Percentiles rank a stretch among this genome's conserved stretches.
phyloP scores from a whole-genome alignment of 2,888 invertebrate genomes.

The Erpobdella octoculata region DNA sequence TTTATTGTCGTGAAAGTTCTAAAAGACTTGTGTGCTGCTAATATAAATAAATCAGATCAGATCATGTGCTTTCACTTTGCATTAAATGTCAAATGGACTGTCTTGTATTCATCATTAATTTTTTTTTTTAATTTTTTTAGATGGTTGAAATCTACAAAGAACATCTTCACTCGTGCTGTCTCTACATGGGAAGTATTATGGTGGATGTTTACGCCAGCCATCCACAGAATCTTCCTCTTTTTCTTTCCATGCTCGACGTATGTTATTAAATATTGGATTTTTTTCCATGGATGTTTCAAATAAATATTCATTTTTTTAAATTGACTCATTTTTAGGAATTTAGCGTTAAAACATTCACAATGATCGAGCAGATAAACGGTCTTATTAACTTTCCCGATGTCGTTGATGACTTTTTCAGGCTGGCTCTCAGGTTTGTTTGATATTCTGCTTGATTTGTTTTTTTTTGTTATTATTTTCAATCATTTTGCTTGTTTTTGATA shows the following conservation, averaged over 20 bases:
- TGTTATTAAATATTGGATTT: constrained; percentile 50
- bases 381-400: constrained; percentile 89
- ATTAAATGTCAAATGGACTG: too few species aligned
- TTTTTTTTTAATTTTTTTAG: constrained; percentile 51
- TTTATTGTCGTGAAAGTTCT: background rate
- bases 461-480: background rate
- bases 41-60: too few species aligned
- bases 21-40: background rate
- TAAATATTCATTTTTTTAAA: background rate
- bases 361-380: constrained; percentile 71
- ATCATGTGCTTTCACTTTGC: too few species aligned
- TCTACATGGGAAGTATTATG: constrained; percentile 77
- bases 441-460: background rate
- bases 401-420: constrained; percentile 88
- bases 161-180: constrained; percentile 74
- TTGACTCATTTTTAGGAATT: constrained; percentile 47
- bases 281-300: background rate
- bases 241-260: constrained; percentile 76
- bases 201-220: constrained; percentile 79
- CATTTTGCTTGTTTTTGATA: background rate
- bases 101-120: too few species aligned
- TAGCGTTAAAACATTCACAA: constrained; percentile 54
- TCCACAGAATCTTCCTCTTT: constrained; percentile 66
- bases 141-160: constrained; percentile 66
- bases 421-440: constrained; percentile 48